Conservation (phyloP, 92 coral and sea anemone species). For the Zoanthus sociatus region DNA sequence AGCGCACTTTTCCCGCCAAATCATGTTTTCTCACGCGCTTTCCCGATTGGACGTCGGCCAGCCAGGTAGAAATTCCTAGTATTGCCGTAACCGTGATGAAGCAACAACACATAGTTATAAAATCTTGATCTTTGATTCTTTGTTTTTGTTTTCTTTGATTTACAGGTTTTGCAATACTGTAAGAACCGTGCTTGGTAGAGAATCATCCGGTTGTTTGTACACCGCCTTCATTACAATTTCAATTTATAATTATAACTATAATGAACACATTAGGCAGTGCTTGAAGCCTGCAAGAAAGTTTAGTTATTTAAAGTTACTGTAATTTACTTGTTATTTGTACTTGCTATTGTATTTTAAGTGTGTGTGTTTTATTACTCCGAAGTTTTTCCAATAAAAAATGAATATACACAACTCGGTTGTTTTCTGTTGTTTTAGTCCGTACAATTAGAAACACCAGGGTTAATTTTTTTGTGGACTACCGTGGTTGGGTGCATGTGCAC, state of each 20-base stretch:
- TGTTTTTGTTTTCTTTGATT: neutral
- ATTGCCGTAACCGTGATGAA: too few species aligned
- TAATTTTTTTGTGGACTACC: too few species aligned
- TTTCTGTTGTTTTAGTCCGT: too few species aligned
- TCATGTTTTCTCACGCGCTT: too few species aligned
- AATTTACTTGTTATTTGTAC: too few species aligned
- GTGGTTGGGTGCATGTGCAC: too few species aligned
- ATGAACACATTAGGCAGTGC: neutral
- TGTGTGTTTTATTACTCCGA: neutral
- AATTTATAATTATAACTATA: neutral
- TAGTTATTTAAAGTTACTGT: neutral
- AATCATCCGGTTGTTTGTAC: neutral
- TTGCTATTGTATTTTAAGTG: neutral
- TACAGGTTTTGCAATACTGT: neutral
- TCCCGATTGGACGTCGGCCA: too few species aligned
- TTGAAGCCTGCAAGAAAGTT: neutral
- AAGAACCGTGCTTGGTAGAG: neutral
- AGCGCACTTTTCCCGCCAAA: too few species aligned
- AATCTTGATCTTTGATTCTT: neutral
- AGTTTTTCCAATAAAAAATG: too few species aligned
- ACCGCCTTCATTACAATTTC: neutral
- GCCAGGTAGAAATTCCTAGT: too few species aligned
- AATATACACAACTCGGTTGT: too few species aligned
- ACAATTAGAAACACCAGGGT: too few species aligned
- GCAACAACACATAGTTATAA: neutral